These are phyloP conservation scores for Sylvilagus floridanus DNA, from an alignment of 2,797 vertebrate species.

Conservation along the genomic window DNA sequence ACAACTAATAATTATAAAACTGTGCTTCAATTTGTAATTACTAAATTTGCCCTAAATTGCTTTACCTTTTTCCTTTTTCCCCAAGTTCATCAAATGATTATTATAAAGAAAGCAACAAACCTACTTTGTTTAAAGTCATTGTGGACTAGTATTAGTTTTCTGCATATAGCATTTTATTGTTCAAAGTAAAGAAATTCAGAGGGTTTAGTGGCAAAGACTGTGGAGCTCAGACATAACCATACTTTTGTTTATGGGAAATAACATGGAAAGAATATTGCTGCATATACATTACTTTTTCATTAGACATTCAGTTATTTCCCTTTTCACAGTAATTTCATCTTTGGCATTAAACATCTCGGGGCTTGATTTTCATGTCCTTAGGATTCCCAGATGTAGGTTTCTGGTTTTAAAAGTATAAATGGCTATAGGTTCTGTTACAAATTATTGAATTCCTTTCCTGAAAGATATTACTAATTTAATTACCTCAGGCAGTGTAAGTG, in stretches of 20 bases:
- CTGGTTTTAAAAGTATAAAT: background rate
- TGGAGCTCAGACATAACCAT: background rate
- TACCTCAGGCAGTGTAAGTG: background rate
- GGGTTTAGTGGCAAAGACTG: background rate
- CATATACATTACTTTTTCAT: background rate
- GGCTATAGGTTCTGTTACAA: background rate
- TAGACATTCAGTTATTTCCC: background rate
- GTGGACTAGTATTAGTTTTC: background rate
- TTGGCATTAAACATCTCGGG: background rate
- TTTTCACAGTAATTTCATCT: background rate
- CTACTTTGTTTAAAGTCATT: background rate
- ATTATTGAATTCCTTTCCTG: slow-evolving; percentile 21
- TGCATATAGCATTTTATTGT: background rate
- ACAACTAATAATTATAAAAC: background rate
- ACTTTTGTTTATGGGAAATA: background rate
- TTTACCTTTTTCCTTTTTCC: background rate
- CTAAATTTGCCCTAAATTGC: background rate
- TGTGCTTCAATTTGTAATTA: background rate
- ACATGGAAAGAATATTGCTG: slow-evolving; percentile 20
- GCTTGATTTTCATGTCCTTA: background rate
- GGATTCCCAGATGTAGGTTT: background rate
- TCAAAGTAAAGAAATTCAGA: slow-evolving; percentile 8
- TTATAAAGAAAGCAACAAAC: background rate
- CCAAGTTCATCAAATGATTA: background rate
- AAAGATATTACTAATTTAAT: background rate